Evolutionary conservation across 35 echinoderm and acorn worm genomes (phyloP).

Genomic region (Ophioderma brevispina): DNA sequence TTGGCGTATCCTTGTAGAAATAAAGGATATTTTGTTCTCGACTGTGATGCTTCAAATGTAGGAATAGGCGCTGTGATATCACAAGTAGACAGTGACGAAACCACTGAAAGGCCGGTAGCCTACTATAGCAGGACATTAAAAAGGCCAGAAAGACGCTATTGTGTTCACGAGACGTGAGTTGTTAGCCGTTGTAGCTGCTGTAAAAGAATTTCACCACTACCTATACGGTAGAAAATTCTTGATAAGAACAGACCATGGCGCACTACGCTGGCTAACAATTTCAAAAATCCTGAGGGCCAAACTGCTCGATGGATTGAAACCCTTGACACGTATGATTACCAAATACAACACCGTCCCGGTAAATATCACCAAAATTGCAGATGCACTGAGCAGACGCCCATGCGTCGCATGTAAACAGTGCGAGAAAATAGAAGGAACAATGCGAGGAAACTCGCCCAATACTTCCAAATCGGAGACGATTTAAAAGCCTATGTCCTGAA

Average conservation of each 20-base stretch:
- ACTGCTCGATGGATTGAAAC: conserved; percentile 56
- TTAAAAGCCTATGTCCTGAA: neutral
- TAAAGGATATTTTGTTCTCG: conserved; percentile 35
- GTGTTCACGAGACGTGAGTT: conserved; percentile 47
- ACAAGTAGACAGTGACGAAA: conserved; percentile 39
- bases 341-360: conserved; percentile 50
- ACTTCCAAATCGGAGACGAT: neutral
- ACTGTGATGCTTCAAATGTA: conserved; percentile 55
- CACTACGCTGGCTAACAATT: conserved; percentile 47
- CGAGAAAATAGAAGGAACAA: neutral
- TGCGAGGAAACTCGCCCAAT: neutral
- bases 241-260: conserved; percentile 67
- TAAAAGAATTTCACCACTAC: conserved; percentile 69
- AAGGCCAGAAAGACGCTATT: conserved; percentile 39
- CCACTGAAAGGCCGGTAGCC: conserved; percentile 40
- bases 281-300: conserved; percentile 43
- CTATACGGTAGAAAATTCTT: conserved; percentile 48
- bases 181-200: conserved; percentile 33
- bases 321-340: conserved; percentile 42
- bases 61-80: conserved; percentile 54
- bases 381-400: conserved; percentile 26
- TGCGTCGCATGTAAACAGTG: neutral
- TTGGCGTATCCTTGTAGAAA: conserved; percentile 9
- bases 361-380: conserved; percentile 34
- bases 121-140: conserved; percentile 47